Evolutionary conservation across 1,140 invertebrate species (phyloP), one percentile per base, ranked within the genome.

Genomic region (Theocolax elegans): DNA sequence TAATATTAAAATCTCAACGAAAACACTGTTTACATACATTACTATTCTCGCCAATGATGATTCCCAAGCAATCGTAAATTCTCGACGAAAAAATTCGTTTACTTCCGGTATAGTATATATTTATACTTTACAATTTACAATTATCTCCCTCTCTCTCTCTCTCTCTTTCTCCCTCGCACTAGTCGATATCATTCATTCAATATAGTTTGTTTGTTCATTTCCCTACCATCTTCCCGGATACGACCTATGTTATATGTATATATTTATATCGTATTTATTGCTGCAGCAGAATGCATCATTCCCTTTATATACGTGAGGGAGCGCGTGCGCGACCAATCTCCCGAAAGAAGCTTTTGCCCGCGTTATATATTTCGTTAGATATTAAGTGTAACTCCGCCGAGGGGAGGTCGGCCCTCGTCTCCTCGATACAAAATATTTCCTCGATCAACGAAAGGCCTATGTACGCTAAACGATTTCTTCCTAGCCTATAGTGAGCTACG

Each of bases 261-360:
- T 79, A 6, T 35, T 35, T 35, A 6, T 6, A 80, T 79, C 76
- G 74, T 83, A 82, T 83, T 79, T 82, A 84, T 84, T 84, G 81
- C 82, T 84, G 81, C 77, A 79, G 77, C 78, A 77, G 78, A 76
- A 79, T 82, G 73, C 72, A 70, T 72, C 67, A 74, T 68, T 69
- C 67, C 67, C 62, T 17, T 2, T 29, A 21, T 48, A 42, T n/a
- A n/a, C n/a, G n/a, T n/a, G n/a, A n/a, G n/a, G n/a, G n/a, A n/a
- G 15, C 44, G 23, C 2, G 4, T 13, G 58, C 35, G 17, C 17
- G 19, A 15, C 29, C 54, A 15, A 59, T n/a, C n/a, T 42, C 35
- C 12, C 54, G 12, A 25, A 59, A 23, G 17, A 1, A 12, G 3
- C 15, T 8, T 6, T 13, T 1, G 25, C n/a, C n/a, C 58, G 17